Evolutionary conservation across 1,140 invertebrate species (phyloP), one percentile per base, ranked within the genome.

Genomic region (Drosophila mauritiana): DNA sequence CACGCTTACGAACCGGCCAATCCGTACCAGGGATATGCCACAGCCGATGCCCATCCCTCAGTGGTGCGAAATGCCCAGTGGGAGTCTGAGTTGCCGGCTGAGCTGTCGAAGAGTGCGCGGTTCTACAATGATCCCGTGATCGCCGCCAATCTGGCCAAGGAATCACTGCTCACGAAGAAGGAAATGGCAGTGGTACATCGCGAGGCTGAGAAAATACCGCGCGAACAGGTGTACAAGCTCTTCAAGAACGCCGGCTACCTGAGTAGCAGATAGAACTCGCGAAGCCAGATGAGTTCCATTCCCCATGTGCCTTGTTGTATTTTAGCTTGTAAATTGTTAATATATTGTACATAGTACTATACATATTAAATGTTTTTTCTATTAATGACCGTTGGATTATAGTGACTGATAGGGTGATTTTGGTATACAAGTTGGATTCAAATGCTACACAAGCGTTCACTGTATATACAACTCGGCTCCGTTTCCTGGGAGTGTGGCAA

Each of bases 121-220:
- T 97, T 97, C 88, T 97, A 96, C 83, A 95, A 95, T 73, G 95
- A 97, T 92, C 96, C 96, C 0, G 85, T 92, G 6, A 94, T 96
- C 7, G 96, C 95, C 12, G 94, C 94, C 12, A 94, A 93, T 1
- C 92, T 97, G 5, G 96, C 96, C 1, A 94, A 95, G 76, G 95
- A 96, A 76, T 96, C 96, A 1, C 96, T 96, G 95, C 95, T 96
- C 55, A 93, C 93, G 0, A 93, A 95, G 52, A 96, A 96, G 82
- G 96, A 96, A 91, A 95, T 94, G 92, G 95, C 95, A 51, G 96
- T 97, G 3, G 93, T 95, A 34, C 93, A 97, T 80, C 93, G 96
- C 4, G 96, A 96, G 82, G 95, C 96, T 0, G 96, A 97, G 65
- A 95, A 96, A 90, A 97, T 97, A 73, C 95, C 96, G 0, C 93